Conservation (phyloP, 2,888 invertebrate genomes). For the Drosophila rubida region DNA sequence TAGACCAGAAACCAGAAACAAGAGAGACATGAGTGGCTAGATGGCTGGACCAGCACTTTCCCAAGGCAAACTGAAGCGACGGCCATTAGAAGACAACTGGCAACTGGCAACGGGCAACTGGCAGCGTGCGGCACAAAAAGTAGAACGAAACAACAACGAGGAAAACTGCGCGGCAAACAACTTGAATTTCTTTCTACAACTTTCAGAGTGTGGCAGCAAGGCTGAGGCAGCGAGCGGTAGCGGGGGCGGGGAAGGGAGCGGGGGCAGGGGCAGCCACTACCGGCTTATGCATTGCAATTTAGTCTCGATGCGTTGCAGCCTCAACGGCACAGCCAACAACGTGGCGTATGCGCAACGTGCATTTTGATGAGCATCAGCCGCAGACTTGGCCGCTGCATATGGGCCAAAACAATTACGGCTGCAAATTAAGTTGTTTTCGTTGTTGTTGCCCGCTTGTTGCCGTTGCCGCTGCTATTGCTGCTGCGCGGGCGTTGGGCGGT, state of each 20-base stretch:
- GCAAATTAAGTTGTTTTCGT: conserved; percentile 63
- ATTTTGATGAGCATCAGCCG: conserved; percentile 36
- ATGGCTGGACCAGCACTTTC: conserved; percentile 44
- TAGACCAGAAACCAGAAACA: conserved; percentile 48
- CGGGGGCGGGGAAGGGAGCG: not conserved
- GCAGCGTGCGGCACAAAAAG: conserved; percentile 40
- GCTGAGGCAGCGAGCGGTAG: not conserved
- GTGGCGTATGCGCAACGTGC: conserved; percentile 72
- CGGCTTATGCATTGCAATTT: conserved; percentile 57
- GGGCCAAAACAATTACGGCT: conserved; percentile 78
- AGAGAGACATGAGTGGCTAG: conserved; percentile 19
- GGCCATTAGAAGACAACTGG: conserved; percentile 63
- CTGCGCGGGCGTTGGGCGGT: conserved; percentile 49
- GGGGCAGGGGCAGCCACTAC: conserved; percentile 7
- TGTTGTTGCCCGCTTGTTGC: conserved; percentile 3
- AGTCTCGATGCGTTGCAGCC: conserved; percentile 67
- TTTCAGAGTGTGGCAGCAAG: not conserved
- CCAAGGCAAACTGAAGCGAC: conserved; percentile 29
- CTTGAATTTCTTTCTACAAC: conserved; percentile 33
- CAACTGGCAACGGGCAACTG: not conserved
- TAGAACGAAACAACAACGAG: conserved; percentile 66
- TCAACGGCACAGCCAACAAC: conserved; percentile 38
- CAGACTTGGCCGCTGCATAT: conserved; percentile 51
- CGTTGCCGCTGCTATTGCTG: conserved; percentile 3
- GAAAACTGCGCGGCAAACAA: conserved; percentile 42